Conservation (phyloP, 2,113 vertebrate species). For the Lagenorhynchus albirostris region DNA sequence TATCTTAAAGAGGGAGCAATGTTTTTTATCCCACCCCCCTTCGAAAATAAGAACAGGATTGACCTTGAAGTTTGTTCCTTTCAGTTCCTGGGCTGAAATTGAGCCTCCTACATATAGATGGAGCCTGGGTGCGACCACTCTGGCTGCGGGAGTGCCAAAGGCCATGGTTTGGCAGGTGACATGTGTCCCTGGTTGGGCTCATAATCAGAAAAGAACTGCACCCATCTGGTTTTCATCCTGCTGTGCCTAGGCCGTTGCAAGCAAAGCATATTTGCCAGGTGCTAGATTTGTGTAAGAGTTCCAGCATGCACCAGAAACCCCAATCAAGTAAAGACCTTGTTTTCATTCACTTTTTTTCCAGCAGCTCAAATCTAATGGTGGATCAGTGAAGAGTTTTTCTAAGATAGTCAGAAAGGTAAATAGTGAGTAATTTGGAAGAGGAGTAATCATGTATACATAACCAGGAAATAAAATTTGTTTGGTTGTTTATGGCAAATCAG, state of each 20-base stretch:
- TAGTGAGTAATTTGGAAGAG: not conserved
- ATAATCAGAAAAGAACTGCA: accelerated
- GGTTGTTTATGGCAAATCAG: not conserved
- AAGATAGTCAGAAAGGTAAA: not conserved
- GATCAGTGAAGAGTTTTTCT: not conserved
- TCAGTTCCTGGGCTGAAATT: not conserved
- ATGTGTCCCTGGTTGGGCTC: not conserved
- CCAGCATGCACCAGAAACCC: not conserved
- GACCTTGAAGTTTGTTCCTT: conserved; percentile 11
- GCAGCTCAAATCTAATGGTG: not conserved
- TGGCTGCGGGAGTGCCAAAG: not conserved
- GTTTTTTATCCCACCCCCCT: not conserved
- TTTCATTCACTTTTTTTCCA: conserved; percentile 15
- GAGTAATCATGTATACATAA: not conserved
- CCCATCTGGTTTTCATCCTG: not conserved
- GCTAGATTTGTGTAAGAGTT: not conserved
- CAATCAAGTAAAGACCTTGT: not conserved
- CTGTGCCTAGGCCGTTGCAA: not conserved
- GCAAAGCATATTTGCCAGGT: not conserved
- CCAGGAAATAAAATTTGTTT: not conserved
- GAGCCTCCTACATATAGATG: not conserved
- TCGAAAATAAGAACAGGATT: not conserved
- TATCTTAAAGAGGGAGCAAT: not conserved
- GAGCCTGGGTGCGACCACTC: not conserved
- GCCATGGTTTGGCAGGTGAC: not conserved